A percentile compares a stretch with the other conserved stretches of the same genome.
phyloP scores from a whole-genome alignment of 2,888 invertebrate genomes.

The Drosophila maculinotata region DNA sequence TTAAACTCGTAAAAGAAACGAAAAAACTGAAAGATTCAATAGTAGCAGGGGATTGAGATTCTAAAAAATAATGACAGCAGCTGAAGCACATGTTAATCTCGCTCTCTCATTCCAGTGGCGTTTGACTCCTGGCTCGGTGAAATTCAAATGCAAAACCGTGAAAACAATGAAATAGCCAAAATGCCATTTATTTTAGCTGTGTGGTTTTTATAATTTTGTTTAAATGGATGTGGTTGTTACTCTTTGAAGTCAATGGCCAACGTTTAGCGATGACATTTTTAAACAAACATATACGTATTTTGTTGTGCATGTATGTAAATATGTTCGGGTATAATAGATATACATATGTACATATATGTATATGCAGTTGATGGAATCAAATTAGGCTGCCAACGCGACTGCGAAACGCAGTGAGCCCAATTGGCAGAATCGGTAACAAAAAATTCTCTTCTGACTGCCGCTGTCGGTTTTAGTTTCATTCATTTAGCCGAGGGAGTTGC shows the following conservation, averaged over 20 bases:
- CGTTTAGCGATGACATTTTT: constrained; percentile 29
- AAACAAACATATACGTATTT: neutral
- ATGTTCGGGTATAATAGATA: neutral
- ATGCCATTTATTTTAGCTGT: constrained; percentile 44
- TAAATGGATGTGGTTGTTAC: constrained; percentile 15
- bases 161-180: constrained; percentile 45
- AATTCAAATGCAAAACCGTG: constrained; percentile 48
- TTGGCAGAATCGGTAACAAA: constrained; percentile 28
- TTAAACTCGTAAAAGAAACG: constrained; percentile 6
- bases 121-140: constrained; percentile 31
- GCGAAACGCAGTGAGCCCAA: constrained; percentile 26
- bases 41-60: neutral
- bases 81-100: constrained; percentile 18
- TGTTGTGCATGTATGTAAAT: neutral
- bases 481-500: constrained; percentile 15
- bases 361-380: constrained; percentile 23
- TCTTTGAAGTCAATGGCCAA: constrained; percentile 29
- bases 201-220: constrained; percentile 9
- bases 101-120: constrained; percentile 23
- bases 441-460: constrained; percentile 7
- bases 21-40: neutral
- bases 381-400: constrained; percentile 38
- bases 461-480: constrained; percentile 30
- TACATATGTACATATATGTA: neutral
- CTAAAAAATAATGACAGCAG: constrained; percentile 2